A percentile compares a stretch with the other conserved stretches of the same genome.
phyloP scores from a whole-genome alignment of 2,797 vertebrate species.

The Gallinago stenura region DNA sequence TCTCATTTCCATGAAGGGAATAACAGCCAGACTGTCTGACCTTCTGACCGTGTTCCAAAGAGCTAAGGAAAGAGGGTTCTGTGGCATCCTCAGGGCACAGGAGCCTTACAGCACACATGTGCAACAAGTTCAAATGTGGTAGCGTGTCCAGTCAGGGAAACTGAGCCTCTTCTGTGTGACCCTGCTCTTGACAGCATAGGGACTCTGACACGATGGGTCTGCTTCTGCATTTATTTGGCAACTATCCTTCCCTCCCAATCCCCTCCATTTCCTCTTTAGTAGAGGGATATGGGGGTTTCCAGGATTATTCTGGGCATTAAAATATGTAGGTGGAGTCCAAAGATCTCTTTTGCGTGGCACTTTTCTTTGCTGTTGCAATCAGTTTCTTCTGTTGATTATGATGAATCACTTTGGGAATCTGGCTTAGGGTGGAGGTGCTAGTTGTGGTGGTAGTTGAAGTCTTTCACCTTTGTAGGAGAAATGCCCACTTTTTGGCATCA shows the following conservation, averaged over 20 bases:
- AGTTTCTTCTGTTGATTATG: not conserved
- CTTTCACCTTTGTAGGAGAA: not conserved
- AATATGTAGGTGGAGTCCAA: not conserved
- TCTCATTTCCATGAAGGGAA: not conserved
- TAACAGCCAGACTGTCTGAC: not conserved
- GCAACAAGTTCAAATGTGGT: not conserved
- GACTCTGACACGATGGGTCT: not conserved
- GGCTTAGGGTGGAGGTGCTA: not conserved
- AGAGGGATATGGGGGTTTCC: not conserved
- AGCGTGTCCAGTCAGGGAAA: not conserved
- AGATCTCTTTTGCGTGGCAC: not conserved
- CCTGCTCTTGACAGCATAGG: not conserved
- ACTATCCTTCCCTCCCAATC: not conserved
- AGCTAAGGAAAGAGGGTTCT: not conserved
- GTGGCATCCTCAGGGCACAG: not conserved
- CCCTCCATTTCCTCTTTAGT: not conserved
- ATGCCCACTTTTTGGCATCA: not conserved
- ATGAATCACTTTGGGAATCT: not conserved
- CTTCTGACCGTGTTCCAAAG: not conserved
- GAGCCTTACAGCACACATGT: accelerated
- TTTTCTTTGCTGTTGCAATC: not conserved
- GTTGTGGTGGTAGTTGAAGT: not conserved
- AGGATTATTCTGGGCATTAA: not conserved
- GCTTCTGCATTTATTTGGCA: not conserved
- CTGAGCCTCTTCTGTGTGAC: not conserved